Base-by-base conservation (phyloP, 2,797 vertebrate genomes). In the Peromyscus eremicus region DNA sequence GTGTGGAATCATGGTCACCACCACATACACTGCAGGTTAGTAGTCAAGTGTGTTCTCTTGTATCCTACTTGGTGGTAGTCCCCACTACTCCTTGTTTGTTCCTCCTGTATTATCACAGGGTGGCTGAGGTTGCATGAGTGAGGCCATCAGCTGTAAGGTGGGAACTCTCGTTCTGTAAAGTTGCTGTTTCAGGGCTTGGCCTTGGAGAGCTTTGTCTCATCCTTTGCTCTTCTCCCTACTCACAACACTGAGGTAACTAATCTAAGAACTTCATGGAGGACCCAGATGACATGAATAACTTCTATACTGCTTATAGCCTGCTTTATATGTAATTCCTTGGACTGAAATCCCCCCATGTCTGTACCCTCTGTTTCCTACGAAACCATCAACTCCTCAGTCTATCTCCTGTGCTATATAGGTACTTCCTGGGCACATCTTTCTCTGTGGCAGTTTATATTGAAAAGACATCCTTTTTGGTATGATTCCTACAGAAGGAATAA, bases 1-100 rank as follows among this genome's bases (percentile, higher is more conserved):
- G 2, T 6, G 37, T 6, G 14, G 17, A 46, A 70, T 57, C 62
- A 46, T 21, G 27, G 11, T 46, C 29, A 46, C 5, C 13, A 12
- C 8, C n/a, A 19, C 2, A 32, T 2, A 14, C 16, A 12, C 6
- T 37, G 1, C 6, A 16, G 2, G 43, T 27, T 8, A 34, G 3
- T 57, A 49, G 12, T 29, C 73, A 57, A 5, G 2, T 32, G 68
- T 70, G 29, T 5, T 87, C 27, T 52, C 37, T 32, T 43, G 21
- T 10, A 43, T 29, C 1, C 5, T 16, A 49, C 0, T 40, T 70
- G 46, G 40, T 40, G 11, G n/a, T 4, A 25, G 4, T 21, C 2
- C 25, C 29, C 29, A 19, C 7, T 32, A 6, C 29, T 57, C 19
- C 29, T 43, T 57, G 3, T 23, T 43, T 37, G 37, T 57, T 37